Conservation (phyloP, 2,797 vertebrate genomes). For the Okamejei kenojei region DNA sequence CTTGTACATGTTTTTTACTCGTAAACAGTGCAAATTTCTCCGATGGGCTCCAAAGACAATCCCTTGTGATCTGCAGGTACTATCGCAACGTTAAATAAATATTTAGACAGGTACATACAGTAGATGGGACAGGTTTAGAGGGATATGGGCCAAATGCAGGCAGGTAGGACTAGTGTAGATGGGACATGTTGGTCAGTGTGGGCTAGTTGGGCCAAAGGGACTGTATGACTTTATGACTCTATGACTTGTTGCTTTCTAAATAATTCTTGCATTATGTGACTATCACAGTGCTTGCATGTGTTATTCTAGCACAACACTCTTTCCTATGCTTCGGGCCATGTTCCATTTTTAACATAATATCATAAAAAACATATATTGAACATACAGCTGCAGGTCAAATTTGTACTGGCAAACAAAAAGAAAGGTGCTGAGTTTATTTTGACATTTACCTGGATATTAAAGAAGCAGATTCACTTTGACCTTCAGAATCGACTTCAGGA, state of each 20-base stretch:
- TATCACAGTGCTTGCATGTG: not conserved
- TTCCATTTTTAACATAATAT: not conserved
- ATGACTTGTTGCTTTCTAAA: not conserved
- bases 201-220: too few species aligned
- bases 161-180: too few species aligned
- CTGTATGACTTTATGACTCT: too few species aligned
- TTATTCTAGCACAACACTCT: not conserved
- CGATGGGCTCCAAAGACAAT: not conserved
- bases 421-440: not conserved
- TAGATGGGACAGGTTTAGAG: too few species aligned
- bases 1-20: too few species aligned
- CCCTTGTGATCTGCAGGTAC: not conserved
- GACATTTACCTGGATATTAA: conserved; percentile 60
- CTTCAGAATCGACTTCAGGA: conserved; percentile 48
- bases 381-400: not conserved
- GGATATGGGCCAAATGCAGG: too few species aligned
- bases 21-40: too few species aligned
- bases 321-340: not conserved
- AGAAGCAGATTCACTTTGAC: conserved; percentile 46
- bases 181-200: too few species aligned
- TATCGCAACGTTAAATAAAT: too few species aligned
- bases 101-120: too few species aligned
- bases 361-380: not conserved
- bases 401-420: not conserved
- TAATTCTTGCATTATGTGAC: not conserved